Percentiles rank a stretch among this genome's conserved stretches.
phyloP scores from a whole-genome alignment of 2,888 invertebrate genomes.

The Protophormia terraenovae region DNA sequence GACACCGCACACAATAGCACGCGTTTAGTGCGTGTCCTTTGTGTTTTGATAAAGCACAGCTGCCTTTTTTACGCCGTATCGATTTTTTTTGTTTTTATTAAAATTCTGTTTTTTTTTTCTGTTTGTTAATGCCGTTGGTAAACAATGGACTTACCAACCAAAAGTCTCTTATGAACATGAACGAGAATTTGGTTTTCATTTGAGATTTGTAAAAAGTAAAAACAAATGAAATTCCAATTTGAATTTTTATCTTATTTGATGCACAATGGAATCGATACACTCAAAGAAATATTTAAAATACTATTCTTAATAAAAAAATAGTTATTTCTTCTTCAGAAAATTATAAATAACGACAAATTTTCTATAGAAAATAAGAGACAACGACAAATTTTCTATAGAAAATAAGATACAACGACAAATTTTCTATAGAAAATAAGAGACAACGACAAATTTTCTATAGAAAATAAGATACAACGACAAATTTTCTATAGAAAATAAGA shows the following conservation, averaged over 20 bases:
- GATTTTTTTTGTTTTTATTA: conserved; percentile 50
- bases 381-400: too few species aligned
- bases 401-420: too few species aligned
- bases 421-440: too few species aligned
- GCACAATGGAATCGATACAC: conserved; percentile 22
- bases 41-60: conserved; percentile 58
- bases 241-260: conserved; percentile 33
- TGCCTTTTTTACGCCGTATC: conserved; percentile 50
- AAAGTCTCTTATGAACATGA: conserved; percentile 41
- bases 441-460: too few species aligned
- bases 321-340: too few species aligned
- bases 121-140: conserved; percentile 15
- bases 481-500: too few species aligned
- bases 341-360: too few species aligned
- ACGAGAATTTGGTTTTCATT: conserved; percentile 45
- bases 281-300: neutral
- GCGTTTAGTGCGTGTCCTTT: conserved; percentile 69
- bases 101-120: conserved; percentile 42
- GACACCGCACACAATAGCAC: conserved; percentile 53
- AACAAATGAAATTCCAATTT: conserved; percentile 49
- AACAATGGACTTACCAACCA: conserved; percentile 18
- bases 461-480: too few species aligned
- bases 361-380: too few species aligned
- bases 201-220: conserved; percentile 54
- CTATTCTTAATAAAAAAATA: too few species aligned